Base-by-base conservation (phyloP, 2,113 vertebrate species). In the Oceanites oceanicus region DNA sequence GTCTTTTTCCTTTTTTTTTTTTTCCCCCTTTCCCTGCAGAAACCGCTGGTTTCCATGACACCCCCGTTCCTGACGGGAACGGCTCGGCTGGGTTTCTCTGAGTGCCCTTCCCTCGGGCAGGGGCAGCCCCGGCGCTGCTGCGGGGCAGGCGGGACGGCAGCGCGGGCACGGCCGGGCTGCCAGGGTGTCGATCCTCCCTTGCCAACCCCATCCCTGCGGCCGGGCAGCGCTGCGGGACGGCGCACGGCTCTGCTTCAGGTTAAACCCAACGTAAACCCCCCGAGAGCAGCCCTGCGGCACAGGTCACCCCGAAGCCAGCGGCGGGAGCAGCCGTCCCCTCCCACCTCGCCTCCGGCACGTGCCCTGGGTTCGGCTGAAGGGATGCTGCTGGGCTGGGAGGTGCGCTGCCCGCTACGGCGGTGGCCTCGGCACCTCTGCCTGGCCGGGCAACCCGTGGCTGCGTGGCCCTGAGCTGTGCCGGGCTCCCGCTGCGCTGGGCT, bases 21-120 rank as follows among this genome's bases (percentile, higher is more conserved):
- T 45, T 32, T 45, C 13, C 1, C 3, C 29, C 3, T 58, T 52
- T 72, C 72, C 77, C 66, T 55, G 70, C 74, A 58, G 85, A 58
- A 72, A 18, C 56, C 20, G 2, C 70, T 90, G 70, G 92, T 92
- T 94, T 85, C 93, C 79, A 53, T 92, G 93, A n/a, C 85, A 67
- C 62, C 93, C 84, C 65, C 6, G 11, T 71, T 70, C 80, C 73
- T 14, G 6, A 23, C 3, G 21, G 50, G 53, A 65, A 23, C 10
- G 7, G n/a, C 49, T 55, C 3, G 4, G 27, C 49, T 50, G 8
- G n/a, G 36, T 5, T 61, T 13, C 44, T 36, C 32, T 7, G 47
- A 4, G 25, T 15, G 18, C 40, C 49, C 42, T 20, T 21, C 21
- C 29, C 56, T 7, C 1, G 21, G 45, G 36, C 36, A 21, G 21